phyloP scores from a whole-genome alignment of 2,797 vertebrate genomes.

The Chromis chromis region DNA sequence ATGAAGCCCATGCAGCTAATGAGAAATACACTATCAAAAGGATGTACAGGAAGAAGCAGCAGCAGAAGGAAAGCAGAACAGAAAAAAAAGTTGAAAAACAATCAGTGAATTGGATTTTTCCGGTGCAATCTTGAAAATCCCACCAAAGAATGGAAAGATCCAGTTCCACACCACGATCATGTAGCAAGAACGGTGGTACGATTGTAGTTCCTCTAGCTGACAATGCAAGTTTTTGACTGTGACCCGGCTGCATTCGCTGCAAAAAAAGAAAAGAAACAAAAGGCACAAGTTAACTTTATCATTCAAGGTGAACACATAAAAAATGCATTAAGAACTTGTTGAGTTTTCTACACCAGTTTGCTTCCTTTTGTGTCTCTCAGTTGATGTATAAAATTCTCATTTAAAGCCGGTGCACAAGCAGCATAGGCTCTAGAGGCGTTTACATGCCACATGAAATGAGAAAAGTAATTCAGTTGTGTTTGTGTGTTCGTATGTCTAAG shows the following conservation, averaged over 20 bases:
- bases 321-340: background rate
- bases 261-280: background rate
- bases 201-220: constrained; percentile 68
- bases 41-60: constrained; percentile 16
- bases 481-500: background rate
- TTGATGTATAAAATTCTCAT: too few species aligned
- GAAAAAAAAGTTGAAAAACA: background rate
- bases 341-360: background rate
- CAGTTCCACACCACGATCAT: background rate
- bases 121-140: background rate
- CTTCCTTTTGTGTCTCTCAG: background rate
- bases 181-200: background rate
- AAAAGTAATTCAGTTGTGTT: background rate
- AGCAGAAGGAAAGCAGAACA: constrained; percentile 7
- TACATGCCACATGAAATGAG: background rate
- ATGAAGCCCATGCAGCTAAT: background rate
- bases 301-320: background rate
- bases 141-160: background rate
- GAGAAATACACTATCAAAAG: background rate
- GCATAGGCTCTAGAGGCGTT: background rate
- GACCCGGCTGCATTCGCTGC: constrained; percentile 63
- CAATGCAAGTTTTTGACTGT: constrained; percentile 82
- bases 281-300: constrained; percentile 5
- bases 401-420: too few species aligned
- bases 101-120: background rate